A percentile compares a stretch with the other conserved stretches of the same genome.
These are phyloP conservation scores for Danio albolineatus DNA, from an alignment of 2,797 vertebrate genomes.

Conservation along the genomic window DNA sequence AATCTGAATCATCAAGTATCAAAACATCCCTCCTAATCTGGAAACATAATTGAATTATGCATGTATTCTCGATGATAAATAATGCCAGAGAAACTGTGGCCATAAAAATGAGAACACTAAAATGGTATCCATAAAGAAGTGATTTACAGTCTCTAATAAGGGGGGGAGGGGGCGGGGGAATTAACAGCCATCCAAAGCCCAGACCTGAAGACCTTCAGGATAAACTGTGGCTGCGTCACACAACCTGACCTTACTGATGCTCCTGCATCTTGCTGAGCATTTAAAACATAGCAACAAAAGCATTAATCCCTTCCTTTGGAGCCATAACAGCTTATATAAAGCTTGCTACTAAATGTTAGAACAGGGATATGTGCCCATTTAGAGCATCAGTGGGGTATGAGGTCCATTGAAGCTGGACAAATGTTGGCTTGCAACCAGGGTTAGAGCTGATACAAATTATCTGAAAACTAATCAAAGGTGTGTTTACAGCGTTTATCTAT, in stretches of 20 bases:
- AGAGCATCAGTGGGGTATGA: not conserved
- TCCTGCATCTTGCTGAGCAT: not conserved
- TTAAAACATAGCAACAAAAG: not conserved
- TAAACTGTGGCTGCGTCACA: not conserved
- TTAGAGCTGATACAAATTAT: not conserved
- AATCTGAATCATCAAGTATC: not conserved
- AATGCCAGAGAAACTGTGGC: not conserved
- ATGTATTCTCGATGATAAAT: not conserved
- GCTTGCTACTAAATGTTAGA: constrained; percentile 5
- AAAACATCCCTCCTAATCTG: constrained; percentile 9
- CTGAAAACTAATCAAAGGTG: not conserved
- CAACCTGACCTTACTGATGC: not conserved
- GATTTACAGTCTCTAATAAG: not conserved
- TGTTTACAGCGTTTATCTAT: not conserved
- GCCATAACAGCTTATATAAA: not conserved
- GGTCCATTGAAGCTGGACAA: not conserved
- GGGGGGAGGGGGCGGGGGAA: not conserved
- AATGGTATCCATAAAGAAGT: not conserved
- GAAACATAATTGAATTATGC: not conserved
- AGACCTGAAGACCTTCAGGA: not conserved
- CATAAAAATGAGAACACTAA: constrained; percentile 5
- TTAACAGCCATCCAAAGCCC: not conserved
- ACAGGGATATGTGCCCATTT: constrained; percentile 9
- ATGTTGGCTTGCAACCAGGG: not conserved
- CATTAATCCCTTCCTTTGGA: not conserved